Base-by-base conservation (phyloP, 2,888 invertebrate genomes). In the Cephonodes hylas region DNA sequence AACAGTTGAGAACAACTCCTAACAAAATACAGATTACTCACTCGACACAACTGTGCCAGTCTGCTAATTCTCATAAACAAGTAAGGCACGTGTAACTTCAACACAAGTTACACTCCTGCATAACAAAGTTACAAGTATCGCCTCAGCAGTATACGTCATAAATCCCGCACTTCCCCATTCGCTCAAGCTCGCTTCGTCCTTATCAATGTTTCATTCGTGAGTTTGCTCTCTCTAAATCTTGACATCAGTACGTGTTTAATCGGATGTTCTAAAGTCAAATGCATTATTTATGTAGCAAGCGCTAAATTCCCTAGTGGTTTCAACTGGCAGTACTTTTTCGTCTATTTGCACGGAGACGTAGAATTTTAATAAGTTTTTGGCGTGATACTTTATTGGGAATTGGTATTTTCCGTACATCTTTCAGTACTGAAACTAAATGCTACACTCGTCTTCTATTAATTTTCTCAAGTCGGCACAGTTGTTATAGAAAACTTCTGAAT, bases 191-290 rank as follows among this genome's bases (percentile, higher is more conserved):
- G 53, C 31, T 45, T 20, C 27, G 13, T 23, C 23, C 53, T 31
- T 53, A 53, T 53, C 31, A 53, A 31, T 53, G 27, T 53, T 53
- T 31, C 53, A 53, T 18, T 53, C 53, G 31, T 53, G 53, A 53
- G 53, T 53, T 53, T 31, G 20, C 53, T 53, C 53, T 31, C 31
- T 53, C 53, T 53, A 31, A 53, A 53, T 53, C 53, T 31, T 53
- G 31, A 53, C 53, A 53, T 53, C 31, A 53, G 53, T 31, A 53
- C 53, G 53, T 53, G 53, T 53, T 53, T 53, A 53, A 53, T 53
- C 53, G 53, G 53, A 53, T 53, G 53, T 53, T 53, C 31, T 53
- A 53, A 31, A 53, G 27, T 53, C 31, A 31, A 20, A 53, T 53
- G 25, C 10, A 31, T 53, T 53, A 53, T 53, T 53, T 53, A 53